Base-by-base conservation (phyloP, 2,113 vertebrate species). In the Toxostoma redivivum region DNA sequence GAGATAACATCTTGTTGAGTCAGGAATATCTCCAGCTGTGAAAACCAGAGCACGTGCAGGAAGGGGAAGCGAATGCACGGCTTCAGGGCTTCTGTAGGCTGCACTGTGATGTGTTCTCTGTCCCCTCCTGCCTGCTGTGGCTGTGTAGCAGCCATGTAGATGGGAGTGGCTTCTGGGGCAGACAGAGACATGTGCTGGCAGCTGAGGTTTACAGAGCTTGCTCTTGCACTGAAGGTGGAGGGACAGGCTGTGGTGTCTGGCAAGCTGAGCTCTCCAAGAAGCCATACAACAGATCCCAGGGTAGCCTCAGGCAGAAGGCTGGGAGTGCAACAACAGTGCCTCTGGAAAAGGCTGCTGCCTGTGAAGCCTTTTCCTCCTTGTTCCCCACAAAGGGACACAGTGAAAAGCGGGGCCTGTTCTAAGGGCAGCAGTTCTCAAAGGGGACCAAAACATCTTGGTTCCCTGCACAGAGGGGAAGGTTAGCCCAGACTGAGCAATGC, bases 401-500 rank as follows among this genome's bases (percentile, higher is more conserved):
- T 57, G 66, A 57, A 72, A 65, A 45, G 33, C 0, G 0, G 37
- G 19, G 23, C 53, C 3, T 0, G 1, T 82, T 73, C 23, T 4
- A 82, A 96, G 85, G 74, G 71, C 71, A 80, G 3, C 1, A 2
- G 38, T 61, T 44, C 67, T 86, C 51, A n/a, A 53, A 77, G 37
- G 71, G 38, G 20, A 47, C 40, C 2, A 1, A 31, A 74, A 57
- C 23, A 56, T 30, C 66, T 70, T 4, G 0, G 40, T 69, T 89
- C n/a, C 50, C 86, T 25, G 2, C 14, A 1, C 15, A 1, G 2
- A 81, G 65, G 25, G 42, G 38, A 73, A 50, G 15, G 40, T 66
- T 70, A 45, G 4, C 47, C 8, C 45, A 0, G 10, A 15, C 25
- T 50, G 70, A 60, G 60, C 3, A 1, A 15, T 33, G 61, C 31